Evolutionary conservation across 2,888 invertebrate species (phyloP), one percentile per base, ranked within the genome.

Genomic region (Oscheius sp.): DNA sequence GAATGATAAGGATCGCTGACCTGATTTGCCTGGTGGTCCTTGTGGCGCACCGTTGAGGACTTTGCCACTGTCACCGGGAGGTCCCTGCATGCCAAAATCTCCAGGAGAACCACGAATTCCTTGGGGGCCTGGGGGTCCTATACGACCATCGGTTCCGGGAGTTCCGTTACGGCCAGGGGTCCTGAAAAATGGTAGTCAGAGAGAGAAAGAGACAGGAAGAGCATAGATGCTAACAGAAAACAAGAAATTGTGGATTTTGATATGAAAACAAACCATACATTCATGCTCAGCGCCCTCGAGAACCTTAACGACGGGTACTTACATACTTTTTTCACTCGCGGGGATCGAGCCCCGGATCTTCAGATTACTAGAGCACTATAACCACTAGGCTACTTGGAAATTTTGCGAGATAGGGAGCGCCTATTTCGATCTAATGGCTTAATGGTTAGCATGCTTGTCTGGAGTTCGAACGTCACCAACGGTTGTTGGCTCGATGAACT

Each of bases 21-120:
- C 79, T 63, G 78, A 55, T 42, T 75, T 59, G 73, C 83, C 83
- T 0, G 81, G 76, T 21, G 75, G 80, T 77, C 84, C 81, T 66
- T 77, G 79, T 13, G 81, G 81, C 37, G 79, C 80, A 47, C 81
- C 80, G 58, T 81, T 79, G 73, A 82, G 60, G 29, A 79, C 79
- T 51, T 79, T 83, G 55, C 85, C 85, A 7, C 80, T 77, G 55
- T 85, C 83, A 59, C 85, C 85, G 33, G 72, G 73, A 11, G 82
- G 80, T 71, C 85, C 85, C 59, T 80, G 80, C 75, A 78, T 78
- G 74, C 82, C 82, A 35, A 81, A 59, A 0, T 81, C 79, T 53
- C 85, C 85, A 2, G 83, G 85, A 21, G 78, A 78, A 66, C 85
- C 85, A 9, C 83, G 70, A 2, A 81, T 77, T 62, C 85, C 85